Conservation (phyloP, 2,888 invertebrate genomes). For the Chloromyia formosa region DNA sequence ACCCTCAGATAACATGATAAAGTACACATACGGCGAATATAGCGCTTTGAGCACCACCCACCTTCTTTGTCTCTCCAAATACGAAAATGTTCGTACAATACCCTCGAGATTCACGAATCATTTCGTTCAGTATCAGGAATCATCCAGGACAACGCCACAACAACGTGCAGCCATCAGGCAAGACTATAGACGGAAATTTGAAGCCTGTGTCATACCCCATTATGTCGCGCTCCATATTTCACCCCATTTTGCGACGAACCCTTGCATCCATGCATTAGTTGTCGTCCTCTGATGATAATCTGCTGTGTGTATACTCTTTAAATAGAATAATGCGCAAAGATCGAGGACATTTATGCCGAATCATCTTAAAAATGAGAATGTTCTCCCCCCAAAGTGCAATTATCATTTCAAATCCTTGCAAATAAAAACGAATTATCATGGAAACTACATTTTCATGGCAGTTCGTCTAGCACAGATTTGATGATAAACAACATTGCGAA, state of each 20-base stretch:
- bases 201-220: neutral
- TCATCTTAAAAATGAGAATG: constrained; percentile 36
- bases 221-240: no score
- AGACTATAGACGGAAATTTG: neutral
- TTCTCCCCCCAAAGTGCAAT: constrained; percentile 4
- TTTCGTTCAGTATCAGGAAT: neutral
- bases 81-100: neutral
- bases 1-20: constrained; percentile 23
- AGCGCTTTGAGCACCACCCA: no score
- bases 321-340: constrained; percentile 25
- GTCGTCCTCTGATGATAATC: constrained; percentile 23
- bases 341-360: constrained; percentile 21
- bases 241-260: neutral
- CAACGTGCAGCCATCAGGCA: neutral
- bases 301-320: neutral
- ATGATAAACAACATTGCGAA: constrained; percentile 2
- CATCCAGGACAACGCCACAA: neutral
- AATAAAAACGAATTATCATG: constrained; percentile 41
- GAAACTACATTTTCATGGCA: constrained; percentile 9
- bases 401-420: constrained; percentile 26
- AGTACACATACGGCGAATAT: neutral
- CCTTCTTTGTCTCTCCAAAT: neutral
- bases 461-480: constrained; percentile 1
- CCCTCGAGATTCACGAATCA: neutral
- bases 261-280: neutral